Percentiles rank a stretch among this genome's conserved stretches.
These are phyloP conservation scores for Trogon melanurus DNA, from an alignment of 2,113 vertebrate species.

Conservation along the genomic window DNA sequence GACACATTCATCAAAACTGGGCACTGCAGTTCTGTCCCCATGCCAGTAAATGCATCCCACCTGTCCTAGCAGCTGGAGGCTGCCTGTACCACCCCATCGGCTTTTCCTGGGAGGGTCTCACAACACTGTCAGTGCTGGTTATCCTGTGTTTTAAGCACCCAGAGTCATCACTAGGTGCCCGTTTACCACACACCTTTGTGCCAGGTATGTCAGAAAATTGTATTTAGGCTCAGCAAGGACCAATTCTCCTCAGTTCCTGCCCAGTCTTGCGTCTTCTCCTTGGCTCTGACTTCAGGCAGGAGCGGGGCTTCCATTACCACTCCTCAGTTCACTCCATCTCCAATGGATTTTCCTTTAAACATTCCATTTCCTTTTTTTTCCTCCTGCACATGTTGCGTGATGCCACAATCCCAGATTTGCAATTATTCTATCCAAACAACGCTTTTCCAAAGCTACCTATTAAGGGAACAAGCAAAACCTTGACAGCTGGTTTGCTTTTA, in stretches of 20 bases:
- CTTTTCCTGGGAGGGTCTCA: accelerated
- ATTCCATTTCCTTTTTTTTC: constrained; percentile 2
- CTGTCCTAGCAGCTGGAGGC: background rate
- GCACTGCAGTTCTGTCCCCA: background rate
- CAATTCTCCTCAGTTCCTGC: background rate
- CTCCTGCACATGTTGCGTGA: background rate
- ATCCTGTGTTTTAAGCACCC: background rate
- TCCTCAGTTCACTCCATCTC: background rate
- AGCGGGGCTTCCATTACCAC: background rate
- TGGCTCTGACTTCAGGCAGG: background rate
- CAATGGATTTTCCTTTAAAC: background rate
- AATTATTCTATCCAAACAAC: constrained; percentile 31
- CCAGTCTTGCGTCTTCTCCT: background rate
- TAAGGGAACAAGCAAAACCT: constrained; percentile 38
- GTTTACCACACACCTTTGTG: background rate
- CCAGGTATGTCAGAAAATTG: background rate
- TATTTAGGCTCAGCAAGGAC: background rate
- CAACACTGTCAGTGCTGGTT: accelerated
- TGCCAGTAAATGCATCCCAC: background rate
- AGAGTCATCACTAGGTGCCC: too few species aligned
- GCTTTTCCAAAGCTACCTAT: constrained; percentile 4
- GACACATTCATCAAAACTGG: background rate
- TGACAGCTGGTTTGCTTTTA: constrained; percentile 52
- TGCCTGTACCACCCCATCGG: background rate
- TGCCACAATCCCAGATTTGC: background rate